These are phyloP conservation scores for Nycticorax nycticorax DNA, from an alignment of 2,113 vertebrate genomes.

Conservation along the genomic window DNA sequence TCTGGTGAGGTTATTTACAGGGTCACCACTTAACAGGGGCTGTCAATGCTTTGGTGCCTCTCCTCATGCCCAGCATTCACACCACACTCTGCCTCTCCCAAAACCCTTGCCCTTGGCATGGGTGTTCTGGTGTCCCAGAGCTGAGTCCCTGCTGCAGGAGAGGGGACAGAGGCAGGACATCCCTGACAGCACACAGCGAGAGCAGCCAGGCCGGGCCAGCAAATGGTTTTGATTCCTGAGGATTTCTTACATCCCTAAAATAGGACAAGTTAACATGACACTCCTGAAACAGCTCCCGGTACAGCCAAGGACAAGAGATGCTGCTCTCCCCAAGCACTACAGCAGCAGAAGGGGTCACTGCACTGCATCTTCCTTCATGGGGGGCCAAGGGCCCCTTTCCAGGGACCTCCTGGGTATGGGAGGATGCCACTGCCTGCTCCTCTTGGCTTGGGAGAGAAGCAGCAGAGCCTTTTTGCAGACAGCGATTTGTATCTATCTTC, in stretches of 20 bases:
- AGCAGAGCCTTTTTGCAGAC: background rate
- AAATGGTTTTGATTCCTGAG: constrained; percentile 14
- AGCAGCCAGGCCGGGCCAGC: background rate
- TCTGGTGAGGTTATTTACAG: background rate
- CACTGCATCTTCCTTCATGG: background rate
- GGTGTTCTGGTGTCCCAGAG: background rate
- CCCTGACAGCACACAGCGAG: background rate
- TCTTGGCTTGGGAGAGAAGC: background rate
- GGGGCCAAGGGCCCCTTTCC: background rate
- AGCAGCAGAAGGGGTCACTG: background rate
- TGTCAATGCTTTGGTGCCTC: rapidly evolving
- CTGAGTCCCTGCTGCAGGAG: background rate
- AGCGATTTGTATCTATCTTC: background rate
- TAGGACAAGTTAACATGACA: constrained; percentile 2
- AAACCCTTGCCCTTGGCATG: background rate
- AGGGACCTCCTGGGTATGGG: background rate
- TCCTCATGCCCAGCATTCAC: background rate
- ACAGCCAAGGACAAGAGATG: background rate
- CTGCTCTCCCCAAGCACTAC: background rate
- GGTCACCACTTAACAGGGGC: background rate
- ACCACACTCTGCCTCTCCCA: background rate
- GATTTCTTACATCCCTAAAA: constrained; percentile 38
- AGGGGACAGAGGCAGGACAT: background rate
- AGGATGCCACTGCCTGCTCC: background rate
- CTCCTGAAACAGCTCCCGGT: background rate